Evolutionary conservation across 2,888 invertebrate species (phyloP), one percentile per base, ranked within the genome.

Genomic region (Leucoptera coffeella): DNA sequence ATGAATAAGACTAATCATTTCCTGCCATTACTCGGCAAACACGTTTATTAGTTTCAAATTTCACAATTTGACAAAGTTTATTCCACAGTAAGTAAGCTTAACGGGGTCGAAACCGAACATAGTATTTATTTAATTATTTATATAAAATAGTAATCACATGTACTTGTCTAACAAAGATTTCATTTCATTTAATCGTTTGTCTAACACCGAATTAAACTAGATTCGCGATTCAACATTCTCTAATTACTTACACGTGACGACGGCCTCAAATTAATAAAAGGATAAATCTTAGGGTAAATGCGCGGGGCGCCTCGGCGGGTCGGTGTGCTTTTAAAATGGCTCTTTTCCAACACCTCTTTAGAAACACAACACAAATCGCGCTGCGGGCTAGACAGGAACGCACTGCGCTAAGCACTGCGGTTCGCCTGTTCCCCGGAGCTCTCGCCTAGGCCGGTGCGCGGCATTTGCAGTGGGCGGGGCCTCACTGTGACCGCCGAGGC

Each of bases 261-360:
- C n/a, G n/a, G n/a, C n/a, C n/a, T n/a, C n/a, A n/a, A n/a, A n/a
- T n/a, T n/a, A n/a, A n/a, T n/a, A n/a, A n/a, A n/a, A n/a, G n/a
- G n/a, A n/a, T n/a, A n/a, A n/a, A n/a, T n/a, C n/a, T n/a, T n/a
- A n/a, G n/a, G n/a, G n/a, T n/a, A n/a, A n/a, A n/a, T n/a, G 64
- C 60, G 57, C 53, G 56, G 59, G 55, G 57, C 50, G 60, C 58
- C 53, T 56, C 57, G 57, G 41, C 40, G 45, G 50, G 73, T 80
- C 84, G 85, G 85, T 82, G 85, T 85, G 83, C 82, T 82, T 82
- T 81, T 80, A 78, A 80, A 83, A 81, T 83, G 82, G 85, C 85
- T 84, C 85, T 85, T 85, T 85, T 85, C 85, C 85, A 64, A 67
- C 73, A 80, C 77, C 81, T 82, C 80, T 82, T 80, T 80, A 75